phyloP scores from a whole-genome alignment of 2,888 invertebrate species.

The Rhopalosiphum nymphaeae region DNA sequence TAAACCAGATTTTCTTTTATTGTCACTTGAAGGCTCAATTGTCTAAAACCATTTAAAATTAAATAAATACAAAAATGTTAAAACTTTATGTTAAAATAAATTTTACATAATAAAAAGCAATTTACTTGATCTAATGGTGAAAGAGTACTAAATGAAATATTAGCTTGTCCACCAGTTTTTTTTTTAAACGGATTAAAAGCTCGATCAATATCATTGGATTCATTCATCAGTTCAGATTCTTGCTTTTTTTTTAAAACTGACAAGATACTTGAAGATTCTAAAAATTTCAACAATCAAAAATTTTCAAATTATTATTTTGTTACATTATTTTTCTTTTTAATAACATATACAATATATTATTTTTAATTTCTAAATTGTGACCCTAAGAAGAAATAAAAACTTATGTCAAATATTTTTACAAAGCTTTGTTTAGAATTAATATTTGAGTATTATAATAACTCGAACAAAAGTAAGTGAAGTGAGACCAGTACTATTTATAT shows the following conservation, averaged over 20 bases:
- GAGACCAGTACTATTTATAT: not conserved
- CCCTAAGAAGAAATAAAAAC: not conserved
- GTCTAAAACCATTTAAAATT: constrained; percentile 14
- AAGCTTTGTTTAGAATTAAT: not conserved
- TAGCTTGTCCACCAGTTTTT: not conserved
- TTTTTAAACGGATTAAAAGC: constrained; percentile 53
- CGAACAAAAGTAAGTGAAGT: not conserved
- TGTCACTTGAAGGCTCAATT: constrained; percentile 23
- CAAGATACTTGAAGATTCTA: constrained; percentile 52
- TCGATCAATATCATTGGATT: constrained; percentile 47
- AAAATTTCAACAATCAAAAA: not conserved
- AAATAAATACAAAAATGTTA: not conserved
- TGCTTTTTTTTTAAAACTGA: constrained; percentile 50
- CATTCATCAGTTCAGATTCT: constrained; percentile 43
- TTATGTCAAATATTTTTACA: not conserved
- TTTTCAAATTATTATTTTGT: not conserved
- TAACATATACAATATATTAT: not conserved
- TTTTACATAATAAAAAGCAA: not conserved
- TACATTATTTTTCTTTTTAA: not conserved
- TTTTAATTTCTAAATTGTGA: too few species aligned
- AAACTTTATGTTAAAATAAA: not conserved
- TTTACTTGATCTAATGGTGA: constrained; percentile 48
- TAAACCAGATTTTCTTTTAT: constrained; percentile 59
- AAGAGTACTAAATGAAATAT: constrained; percentile 28
- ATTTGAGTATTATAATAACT: not conserved